Evolutionary conservation across 2,113 vertebrate genomes (phyloP), one percentile per base, ranked within the genome.

Genomic region (Thunnus maccoyii): DNA sequence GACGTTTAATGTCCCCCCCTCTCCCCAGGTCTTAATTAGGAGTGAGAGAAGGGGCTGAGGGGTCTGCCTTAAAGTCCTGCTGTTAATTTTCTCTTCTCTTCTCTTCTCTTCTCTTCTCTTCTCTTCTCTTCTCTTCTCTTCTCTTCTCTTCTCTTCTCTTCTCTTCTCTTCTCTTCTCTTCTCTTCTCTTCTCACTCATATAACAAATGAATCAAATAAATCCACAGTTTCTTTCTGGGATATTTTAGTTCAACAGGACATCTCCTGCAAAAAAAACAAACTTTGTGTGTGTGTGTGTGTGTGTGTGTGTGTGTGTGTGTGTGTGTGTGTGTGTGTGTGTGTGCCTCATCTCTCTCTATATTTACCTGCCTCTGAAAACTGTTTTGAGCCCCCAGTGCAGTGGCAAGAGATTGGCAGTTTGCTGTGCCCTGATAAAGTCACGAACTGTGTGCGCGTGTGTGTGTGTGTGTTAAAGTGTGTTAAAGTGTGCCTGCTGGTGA

Each of bases 391-490:
- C 66, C 75, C 41, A 51, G 74, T 86, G 75, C 80, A 57, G 65
- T 86, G 84, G 84, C 82, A 78, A 30, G 68, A 91, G 88, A 85
- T 78, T 84, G 89, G 76, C 85, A 86, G 84, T 88, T 92, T 87
- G 80, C 88, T 71, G 14, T 78, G 78, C 73, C 56, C 82, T 87
- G 89, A 91, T 89, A 87, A 91, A 86, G 83, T 83, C 84, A 75
- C 60, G 25, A 71, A 74, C 17, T 18, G 67, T 81, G 77, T 75
- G 78, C 52, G 51, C 61, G 74, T 83, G 55, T 84, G 62, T 77
- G 78, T 62, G 71, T 60, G 80, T 67, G 50, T 57, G 46, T 61
- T 22, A 22, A 22, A 22, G 52, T 55, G 75, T 63, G 32, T 86
- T 36, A 62, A 52, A 51, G 81, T 72, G 82, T 77, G 77, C 44